These are phyloP conservation scores for Mactromeris polynyma DNA, from an alignment of 2,888 invertebrate species.

Conservation along the genomic window DNA sequence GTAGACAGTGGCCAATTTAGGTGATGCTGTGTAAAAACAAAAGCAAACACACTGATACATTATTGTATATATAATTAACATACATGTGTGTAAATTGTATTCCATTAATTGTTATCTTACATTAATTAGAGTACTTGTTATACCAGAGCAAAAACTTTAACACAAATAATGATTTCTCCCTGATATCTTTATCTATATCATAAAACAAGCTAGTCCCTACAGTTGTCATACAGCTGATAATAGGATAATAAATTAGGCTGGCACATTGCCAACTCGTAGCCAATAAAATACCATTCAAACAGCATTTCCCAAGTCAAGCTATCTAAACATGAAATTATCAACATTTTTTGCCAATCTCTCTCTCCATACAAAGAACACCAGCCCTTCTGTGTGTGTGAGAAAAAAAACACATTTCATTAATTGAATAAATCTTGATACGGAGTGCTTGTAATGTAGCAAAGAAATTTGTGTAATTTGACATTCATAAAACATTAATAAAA, in stretches of 20 bases:
- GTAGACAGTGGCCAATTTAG: too few species aligned
- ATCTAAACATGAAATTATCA: conserved; percentile 23
- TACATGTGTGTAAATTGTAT: background rate
- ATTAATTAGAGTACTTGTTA: background rate
- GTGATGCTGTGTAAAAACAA: too few species aligned
- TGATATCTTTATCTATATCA: conserved; percentile 15
- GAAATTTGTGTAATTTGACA: conserved; percentile 7
- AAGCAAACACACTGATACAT: too few species aligned
- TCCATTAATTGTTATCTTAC: background rate
- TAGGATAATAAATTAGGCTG: conserved; percentile 62
- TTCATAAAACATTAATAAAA: conserved; percentile 2
- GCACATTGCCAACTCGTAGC: conserved; percentile 51
- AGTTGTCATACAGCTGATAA: conserved; percentile 63
- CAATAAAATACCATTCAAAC: conserved; percentile 51
- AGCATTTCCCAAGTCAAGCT: conserved; percentile 34
- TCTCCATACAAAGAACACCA: background rate
- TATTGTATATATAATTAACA: too few species aligned
- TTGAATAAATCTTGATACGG: background rate
- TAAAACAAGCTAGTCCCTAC: conserved; percentile 32
- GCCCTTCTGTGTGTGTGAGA: background rate
- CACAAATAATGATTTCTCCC: conserved; percentile 2
- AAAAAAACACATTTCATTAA: conserved; percentile 3
- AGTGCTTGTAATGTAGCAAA: background rate
- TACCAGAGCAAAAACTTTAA: background rate
- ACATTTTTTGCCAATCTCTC: conserved; percentile 24